phyloP scores from a whole-genome alignment of 2,113 vertebrate genomes.

The Cochlearius cochlearius region DNA sequence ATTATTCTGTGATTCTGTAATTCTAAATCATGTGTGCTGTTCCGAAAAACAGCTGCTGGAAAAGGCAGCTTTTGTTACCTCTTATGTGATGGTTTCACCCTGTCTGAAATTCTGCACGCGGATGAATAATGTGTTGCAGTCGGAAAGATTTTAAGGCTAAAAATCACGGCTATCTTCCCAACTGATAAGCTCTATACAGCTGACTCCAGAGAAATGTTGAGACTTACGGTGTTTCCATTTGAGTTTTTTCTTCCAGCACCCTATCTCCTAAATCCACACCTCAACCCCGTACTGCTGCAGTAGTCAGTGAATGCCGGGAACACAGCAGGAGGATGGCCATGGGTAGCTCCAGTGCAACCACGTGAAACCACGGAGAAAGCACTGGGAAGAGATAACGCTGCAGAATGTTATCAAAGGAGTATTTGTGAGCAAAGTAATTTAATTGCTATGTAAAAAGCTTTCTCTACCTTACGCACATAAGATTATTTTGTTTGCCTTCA shows the following conservation, averaged over 20 bases:
- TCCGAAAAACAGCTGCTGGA: conserved; percentile 4
- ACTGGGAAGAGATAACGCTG: not conserved
- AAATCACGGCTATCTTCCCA: not conserved
- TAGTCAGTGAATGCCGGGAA: not conserved
- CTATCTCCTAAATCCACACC: not conserved
- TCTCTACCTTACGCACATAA: not conserved
- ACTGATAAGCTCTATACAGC: not conserved
- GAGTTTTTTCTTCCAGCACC: not conserved
- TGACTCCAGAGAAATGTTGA: not conserved
- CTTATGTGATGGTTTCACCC: not conserved
- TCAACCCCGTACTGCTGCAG: not conserved
- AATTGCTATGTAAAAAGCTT: not conserved
- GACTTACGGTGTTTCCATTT: not conserved
- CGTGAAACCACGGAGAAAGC: not conserved
- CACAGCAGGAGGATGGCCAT: not conserved
- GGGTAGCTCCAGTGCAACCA: not conserved
- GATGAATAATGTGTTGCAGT: not conserved
- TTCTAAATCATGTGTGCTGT: not conserved
- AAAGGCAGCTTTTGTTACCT: not conserved
- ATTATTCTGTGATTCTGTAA: not conserved
- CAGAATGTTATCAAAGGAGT: not conserved
- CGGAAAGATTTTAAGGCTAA: not conserved
- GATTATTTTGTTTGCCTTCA: not conserved
- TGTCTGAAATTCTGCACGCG: not conserved
- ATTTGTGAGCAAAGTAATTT: not conserved